phyloP scores from a whole-genome alignment of 2,888 invertebrate genomes.

The Bellardia pandia region DNA sequence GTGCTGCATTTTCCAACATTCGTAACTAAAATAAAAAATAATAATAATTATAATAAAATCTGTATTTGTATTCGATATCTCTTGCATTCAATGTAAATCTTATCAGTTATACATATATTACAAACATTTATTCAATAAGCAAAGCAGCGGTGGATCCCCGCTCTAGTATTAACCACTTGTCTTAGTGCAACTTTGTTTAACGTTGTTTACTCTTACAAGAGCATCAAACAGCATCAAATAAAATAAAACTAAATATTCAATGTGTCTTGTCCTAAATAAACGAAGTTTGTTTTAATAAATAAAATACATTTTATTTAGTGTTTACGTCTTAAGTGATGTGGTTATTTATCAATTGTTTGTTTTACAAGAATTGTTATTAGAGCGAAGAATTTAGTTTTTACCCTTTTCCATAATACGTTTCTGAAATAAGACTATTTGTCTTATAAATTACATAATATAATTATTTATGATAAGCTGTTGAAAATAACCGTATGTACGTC shows the following conservation, averaged over 20 bases:
- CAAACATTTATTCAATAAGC: not conserved
- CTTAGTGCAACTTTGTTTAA: too few species aligned
- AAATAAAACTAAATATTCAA: too few species aligned
- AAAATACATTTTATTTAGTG: too few species aligned
- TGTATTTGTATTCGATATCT: constrained; percentile 4
- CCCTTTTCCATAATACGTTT: not conserved
- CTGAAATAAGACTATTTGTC: not conserved
- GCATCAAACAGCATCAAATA: too few species aligned
- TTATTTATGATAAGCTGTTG: not conserved
- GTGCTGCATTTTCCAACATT: constrained; percentile 26
- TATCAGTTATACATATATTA: not conserved
- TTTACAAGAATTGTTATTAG: too few species aligned
- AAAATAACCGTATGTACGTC: not conserved
- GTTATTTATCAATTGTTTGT: not conserved
- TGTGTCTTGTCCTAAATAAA: too few species aligned
- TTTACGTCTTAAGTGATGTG: too few species aligned
- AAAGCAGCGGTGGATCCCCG: not conserved
- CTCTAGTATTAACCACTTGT: not conserved
- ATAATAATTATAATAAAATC: not conserved
- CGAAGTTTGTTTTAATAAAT: too few species aligned
- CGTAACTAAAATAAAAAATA: not conserved
- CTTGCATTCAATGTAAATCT: not conserved
- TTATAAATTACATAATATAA: not conserved
- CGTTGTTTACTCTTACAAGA: too few species aligned
- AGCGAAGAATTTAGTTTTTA: not conserved